Conservation (phyloP, 2,797 vertebrate genomes). For the Austrolebias charrua region DNA sequence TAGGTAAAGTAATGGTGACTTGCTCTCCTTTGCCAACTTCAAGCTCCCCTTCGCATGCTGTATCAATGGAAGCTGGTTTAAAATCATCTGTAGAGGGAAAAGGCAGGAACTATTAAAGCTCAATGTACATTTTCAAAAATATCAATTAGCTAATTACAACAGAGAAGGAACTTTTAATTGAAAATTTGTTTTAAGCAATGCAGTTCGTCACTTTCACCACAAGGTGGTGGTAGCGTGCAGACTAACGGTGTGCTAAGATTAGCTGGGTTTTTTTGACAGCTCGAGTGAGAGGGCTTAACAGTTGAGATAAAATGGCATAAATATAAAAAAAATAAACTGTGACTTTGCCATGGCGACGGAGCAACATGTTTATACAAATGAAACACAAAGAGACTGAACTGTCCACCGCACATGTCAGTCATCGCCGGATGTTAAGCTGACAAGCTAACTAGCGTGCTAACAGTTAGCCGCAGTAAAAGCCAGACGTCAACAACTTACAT, state of each 20-base stretch:
- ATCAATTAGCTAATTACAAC: too few relatives aligned
- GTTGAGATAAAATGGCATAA: neutral
- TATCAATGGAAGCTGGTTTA: conserved; percentile 98
- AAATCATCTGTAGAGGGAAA: conserved; percentile 88
- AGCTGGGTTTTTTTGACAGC: conserved; percentile 48
- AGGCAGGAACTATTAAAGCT: neutral
- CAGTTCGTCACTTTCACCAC: neutral
- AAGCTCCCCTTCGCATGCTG: conserved; percentile 92
- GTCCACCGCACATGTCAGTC: neutral
- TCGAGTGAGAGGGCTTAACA: conserved; percentile 2
- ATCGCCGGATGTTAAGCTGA: conserved; percentile 28
- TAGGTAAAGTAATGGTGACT: conserved; percentile 96
- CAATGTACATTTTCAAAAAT: too few relatives aligned
- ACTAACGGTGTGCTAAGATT: conserved; percentile 21
- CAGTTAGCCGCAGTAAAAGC: conserved; percentile 30
- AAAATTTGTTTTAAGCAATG: neutral
- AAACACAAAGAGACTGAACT: neutral
- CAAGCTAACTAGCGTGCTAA: conserved; percentile 61
- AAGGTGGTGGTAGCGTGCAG: conserved; percentile 32
- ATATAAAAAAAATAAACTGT: too few relatives aligned
- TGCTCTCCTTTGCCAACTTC: conserved; percentile 98
- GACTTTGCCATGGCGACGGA: accelerated
- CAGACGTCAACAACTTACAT: conserved; percentile 82
- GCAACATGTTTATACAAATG: neutral
- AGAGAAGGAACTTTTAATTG: neutral